Evolutionary conservation across 2,113 vertebrate species (phyloP).

Genomic region (Mungos mungo): DNA sequence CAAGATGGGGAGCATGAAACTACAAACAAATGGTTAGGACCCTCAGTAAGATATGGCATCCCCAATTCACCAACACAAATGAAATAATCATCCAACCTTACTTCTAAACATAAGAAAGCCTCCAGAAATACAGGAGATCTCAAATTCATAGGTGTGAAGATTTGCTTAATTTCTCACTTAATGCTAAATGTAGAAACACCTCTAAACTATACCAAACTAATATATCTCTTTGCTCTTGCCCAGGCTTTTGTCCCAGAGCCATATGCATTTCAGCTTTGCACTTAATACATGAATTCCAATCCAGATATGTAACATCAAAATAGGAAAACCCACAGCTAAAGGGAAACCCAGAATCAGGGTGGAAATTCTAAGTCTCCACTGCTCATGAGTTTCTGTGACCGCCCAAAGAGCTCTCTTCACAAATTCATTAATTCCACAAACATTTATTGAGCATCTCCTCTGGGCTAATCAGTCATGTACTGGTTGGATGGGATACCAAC

Average conservation of each 20-base stretch:
- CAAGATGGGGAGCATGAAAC: neutral
- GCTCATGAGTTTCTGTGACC: neutral
- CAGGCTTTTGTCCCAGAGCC: neutral
- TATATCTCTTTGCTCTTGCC: neutral
- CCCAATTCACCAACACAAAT: slow-evolving; percentile 3
- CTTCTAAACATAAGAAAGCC: slow-evolving; percentile 54
- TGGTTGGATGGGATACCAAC: neutral
- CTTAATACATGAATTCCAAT: neutral
- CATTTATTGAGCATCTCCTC: neutral
- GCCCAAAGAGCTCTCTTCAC: neutral
- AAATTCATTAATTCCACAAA: slow-evolving; percentile 18
- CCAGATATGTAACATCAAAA: neutral
- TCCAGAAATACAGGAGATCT: slow-evolving; percentile 43
- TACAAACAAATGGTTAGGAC: neutral
- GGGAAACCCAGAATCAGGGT: neutral
- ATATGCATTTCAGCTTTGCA: neutral
- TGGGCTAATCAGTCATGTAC: neutral
- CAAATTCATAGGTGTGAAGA: slow-evolving; percentile 24
- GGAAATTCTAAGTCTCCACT: neutral
- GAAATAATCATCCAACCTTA: slow-evolving; percentile 39
- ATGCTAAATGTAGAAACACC: neutral
- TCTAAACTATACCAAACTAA: neutral
- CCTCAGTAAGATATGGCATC: neutral
- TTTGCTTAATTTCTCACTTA: neutral
- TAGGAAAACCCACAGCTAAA: neutral